A percentile compares a stretch with the other conserved stretches of the same genome.
Evolutionary conservation across 2,888 invertebrate genomes (phyloP).

Genomic region (Caenorhabditis wallacei): DNA sequence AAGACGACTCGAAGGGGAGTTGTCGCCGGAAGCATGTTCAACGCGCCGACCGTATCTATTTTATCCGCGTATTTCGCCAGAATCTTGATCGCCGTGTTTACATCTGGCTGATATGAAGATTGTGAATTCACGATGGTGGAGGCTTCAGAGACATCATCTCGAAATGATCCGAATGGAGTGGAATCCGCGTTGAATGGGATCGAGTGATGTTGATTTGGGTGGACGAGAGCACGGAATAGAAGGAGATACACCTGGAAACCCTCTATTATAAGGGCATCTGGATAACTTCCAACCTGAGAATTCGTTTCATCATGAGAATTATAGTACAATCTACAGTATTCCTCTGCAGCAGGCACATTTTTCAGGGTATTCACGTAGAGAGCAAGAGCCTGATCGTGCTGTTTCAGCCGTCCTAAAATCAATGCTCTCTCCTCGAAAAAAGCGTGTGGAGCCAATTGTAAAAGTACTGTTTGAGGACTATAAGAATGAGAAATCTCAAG

Average conservation of each 20-base stretch:
- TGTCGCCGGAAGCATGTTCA: constrained; percentile 90
- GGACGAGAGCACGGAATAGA: constrained; percentile 86
- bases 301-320: constrained; percentile 74
- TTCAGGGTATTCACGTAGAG: constrained; percentile 93
- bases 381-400: constrained; percentile 91
- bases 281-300: constrained; percentile 69
- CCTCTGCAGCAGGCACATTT: constrained; percentile 90
- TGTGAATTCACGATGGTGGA: constrained; percentile 51
- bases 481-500: constrained; percentile 76
- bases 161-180: constrained; percentile 55
- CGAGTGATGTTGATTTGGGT: constrained; percentile 83
- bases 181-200: constrained; percentile 84
- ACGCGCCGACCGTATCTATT: constrained; percentile 89
- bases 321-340: constrained; percentile 87
- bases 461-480: constrained; percentile 76
- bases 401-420: constrained; percentile 92
- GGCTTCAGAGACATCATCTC: constrained; percentile 52
- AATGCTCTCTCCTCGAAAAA: constrained; percentile 95
- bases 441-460: constrained; percentile 83
- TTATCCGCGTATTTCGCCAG: constrained; percentile 91
- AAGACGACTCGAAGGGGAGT: constrained; percentile 89
- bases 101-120: constrained; percentile 87
- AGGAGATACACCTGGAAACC: constrained; percentile 87
- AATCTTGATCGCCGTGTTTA: constrained; percentile 90
- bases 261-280: neutral